Conservation (phyloP, 2,888 invertebrate species). For the Coremacera marginata region DNA sequence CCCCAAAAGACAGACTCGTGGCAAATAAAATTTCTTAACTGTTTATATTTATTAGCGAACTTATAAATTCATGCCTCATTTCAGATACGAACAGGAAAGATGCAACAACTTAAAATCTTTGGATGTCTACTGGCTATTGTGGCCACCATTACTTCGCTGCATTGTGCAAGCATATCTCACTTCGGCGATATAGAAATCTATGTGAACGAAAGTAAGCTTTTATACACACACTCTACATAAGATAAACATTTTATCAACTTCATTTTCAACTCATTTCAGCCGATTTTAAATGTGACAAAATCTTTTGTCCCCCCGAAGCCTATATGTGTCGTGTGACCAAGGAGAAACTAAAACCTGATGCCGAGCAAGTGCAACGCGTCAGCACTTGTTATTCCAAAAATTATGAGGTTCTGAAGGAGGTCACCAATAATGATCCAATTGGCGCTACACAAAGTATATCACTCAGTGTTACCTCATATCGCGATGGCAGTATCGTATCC, state of each 20-base stretch:
- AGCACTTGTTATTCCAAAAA: background rate
- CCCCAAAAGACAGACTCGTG: no score
- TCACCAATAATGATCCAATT: background rate
- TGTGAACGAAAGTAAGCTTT: background rate
- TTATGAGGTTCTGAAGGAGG: background rate
- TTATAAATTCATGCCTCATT: background rate
- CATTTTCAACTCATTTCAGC: background rate
- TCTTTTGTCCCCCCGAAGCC: conserved; percentile 6
- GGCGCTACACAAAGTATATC: background rate
- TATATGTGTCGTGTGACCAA: conserved; percentile 23
- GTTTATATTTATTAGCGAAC: background rate
- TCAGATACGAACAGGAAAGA: background rate
- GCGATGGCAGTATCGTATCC: background rate
- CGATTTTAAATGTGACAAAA: conserved; percentile 10
- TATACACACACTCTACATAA: background rate
- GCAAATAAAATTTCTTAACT: background rate
- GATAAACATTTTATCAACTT: background rate
- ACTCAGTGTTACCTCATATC: conserved; percentile 6
- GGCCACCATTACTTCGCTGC: background rate
- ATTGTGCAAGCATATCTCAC: background rate
- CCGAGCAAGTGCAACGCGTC: background rate
- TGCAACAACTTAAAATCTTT: background rate
- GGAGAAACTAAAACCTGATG: background rate
- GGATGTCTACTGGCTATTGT: background rate
- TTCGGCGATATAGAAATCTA: conserved; percentile 15